These are phyloP conservation scores for Falco naumanni DNA, from an alignment of 2,797 vertebrate genomes.

Conservation along the genomic window DNA sequence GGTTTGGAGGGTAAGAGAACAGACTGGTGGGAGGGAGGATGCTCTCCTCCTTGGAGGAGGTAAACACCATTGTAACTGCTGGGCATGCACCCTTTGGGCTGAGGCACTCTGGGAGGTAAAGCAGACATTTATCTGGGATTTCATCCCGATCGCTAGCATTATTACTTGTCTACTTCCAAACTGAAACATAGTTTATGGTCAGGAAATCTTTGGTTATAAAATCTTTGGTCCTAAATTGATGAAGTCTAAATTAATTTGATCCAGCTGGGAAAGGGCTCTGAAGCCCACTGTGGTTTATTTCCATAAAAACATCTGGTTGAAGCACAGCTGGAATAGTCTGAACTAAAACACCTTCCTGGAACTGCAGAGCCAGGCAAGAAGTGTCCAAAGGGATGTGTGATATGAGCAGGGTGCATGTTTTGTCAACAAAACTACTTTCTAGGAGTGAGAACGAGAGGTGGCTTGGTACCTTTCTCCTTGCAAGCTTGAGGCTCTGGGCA, in stretches of 20 bases:
- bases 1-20: background rate
- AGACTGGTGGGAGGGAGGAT: background rate
- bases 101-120: background rate
- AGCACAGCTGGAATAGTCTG: background rate
- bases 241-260: background rate
- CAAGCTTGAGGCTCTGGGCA: background rate
- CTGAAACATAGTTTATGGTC: background rate
- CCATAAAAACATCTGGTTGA: background rate
- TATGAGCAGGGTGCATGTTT: fast-evolving
- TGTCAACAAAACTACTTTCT: background rate
- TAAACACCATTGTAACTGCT: fast-evolving
- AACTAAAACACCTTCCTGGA: background rate
- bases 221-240: background rate
- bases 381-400: fast-evolving
- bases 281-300: background rate
- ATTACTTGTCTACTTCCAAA: background rate
- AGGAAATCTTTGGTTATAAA: background rate
- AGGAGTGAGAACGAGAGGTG: background rate
- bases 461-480: background rate
- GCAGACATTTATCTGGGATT: background rate
- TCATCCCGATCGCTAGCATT: background rate
- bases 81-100: background rate
- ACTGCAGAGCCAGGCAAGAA: background rate
- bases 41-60: background rate
- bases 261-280: background rate